phyloP scores from a whole-genome alignment of 2,113 vertebrate species.

The Nannospalax galili region DNA sequence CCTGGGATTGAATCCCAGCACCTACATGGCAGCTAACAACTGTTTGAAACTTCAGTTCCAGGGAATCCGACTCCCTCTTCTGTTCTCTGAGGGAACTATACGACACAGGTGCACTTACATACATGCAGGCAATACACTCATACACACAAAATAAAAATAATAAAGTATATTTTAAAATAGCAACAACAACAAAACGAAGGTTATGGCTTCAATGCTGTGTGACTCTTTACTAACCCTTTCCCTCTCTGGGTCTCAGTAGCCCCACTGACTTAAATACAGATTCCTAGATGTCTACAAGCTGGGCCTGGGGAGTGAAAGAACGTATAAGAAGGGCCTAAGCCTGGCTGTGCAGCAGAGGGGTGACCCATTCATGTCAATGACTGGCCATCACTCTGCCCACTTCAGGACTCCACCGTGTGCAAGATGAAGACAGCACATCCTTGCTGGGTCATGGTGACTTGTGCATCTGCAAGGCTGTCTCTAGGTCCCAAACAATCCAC shows the following conservation, averaged over 20 bases:
- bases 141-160: too few species aligned
- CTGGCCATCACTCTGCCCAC: not conserved
- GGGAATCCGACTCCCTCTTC: too few species aligned
- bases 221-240: not conserved
- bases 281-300: not conserved
- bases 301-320: not conserved
- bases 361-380: fast-evolving
- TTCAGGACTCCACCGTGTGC: not conserved
- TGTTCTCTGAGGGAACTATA: too few species aligned
- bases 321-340: not conserved
- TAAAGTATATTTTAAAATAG: too few species aligned
- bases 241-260: not conserved
- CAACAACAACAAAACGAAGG: too few species aligned
- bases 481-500: not conserved
- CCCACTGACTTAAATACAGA: not conserved
- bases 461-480: not conserved
- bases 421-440: not conserved
- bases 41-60: too few species aligned
- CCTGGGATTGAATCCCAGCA: too few species aligned
- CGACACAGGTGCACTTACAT: too few species aligned
- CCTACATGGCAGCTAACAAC: too few species aligned
- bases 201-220: not conserved
- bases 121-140: too few species aligned
- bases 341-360: not conserved
- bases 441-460: not conserved